Conservation (phyloP, 1,140 invertebrate species). For the Lordiphosa stackelbergi region DNA sequence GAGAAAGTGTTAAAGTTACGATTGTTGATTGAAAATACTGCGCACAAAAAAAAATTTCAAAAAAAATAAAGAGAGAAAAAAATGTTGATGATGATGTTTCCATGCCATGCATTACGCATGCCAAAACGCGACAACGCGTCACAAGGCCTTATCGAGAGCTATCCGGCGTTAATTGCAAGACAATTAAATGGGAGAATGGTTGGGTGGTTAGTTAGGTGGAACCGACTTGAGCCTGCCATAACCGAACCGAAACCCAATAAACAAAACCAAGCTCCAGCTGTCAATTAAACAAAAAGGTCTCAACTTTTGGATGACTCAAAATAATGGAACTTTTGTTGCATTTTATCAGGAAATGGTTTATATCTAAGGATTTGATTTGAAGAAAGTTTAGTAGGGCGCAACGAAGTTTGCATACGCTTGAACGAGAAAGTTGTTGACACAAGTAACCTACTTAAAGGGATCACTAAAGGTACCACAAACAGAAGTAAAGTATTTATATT, state of each 20-base stretch:
- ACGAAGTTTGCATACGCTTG: too few relatives aligned
- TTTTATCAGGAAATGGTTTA: too few relatives aligned
- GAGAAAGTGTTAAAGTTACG: conserved; percentile 63
- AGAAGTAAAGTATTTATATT: too few relatives aligned
- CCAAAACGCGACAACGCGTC: conserved; percentile 45
- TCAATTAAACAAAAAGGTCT: conserved; percentile 8
- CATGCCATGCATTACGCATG: conserved; percentile 52
- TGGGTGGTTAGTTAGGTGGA: not conserved
- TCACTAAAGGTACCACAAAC: too few relatives aligned
- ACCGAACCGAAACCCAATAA: conserved; percentile 12
- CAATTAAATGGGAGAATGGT: conserved; percentile 22
- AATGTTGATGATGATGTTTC: not conserved
- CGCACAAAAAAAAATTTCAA: conserved; percentile 50
- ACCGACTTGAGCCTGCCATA: conserved; percentile 24
- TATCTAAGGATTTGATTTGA: too few relatives aligned
- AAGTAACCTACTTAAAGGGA: too few relatives aligned
- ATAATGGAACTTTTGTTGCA: too few relatives aligned
- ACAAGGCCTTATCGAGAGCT: conserved; percentile 34
- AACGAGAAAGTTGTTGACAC: too few relatives aligned
- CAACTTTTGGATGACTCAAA: too few relatives aligned
- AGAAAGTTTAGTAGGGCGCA: too few relatives aligned
- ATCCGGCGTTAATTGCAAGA: conserved; percentile 34
- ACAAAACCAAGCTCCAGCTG: conserved; percentile 11
- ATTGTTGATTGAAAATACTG: conserved; percentile 60
- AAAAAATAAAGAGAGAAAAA: conserved; percentile 22